Percentiles rank a stretch among this genome's conserved stretches.
Evolutionary conservation across 2,113 vertebrate species (phyloP).

Genomic region (Paratilapia polleni): DNA sequence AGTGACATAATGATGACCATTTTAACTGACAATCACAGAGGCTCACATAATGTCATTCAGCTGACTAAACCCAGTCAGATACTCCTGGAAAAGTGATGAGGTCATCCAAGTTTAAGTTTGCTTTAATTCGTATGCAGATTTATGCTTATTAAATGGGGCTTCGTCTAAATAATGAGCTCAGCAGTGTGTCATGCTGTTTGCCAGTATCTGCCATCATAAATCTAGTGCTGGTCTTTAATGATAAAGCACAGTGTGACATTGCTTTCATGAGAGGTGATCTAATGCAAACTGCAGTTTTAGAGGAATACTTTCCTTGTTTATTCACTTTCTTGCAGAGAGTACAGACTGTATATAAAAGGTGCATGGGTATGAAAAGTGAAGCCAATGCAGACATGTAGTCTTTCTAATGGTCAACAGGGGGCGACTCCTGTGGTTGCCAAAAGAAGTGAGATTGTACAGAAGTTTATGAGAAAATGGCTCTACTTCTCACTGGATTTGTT

Average conservation of each 20-base stretch:
- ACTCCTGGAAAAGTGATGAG: conserved; percentile 40
- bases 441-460: not conserved
- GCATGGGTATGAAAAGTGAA: not conserved
- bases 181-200: conserved; percentile 43
- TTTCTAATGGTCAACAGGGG: not conserved
- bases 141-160: conserved; percentile 49
- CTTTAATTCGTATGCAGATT: conserved; percentile 57
- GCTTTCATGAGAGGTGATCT: conserved; percentile 37
- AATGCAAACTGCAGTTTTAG: conserved; percentile 9
- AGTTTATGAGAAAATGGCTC: not conserved
- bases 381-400: not conserved
- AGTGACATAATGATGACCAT: conserved; percentile 4
- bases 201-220: conserved; percentile 47
- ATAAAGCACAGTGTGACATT: conserved; percentile 16
- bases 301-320: not conserved
- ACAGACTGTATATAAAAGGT: not conserved
- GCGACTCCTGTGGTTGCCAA: not conserved
- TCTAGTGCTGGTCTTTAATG: conserved; percentile 20
- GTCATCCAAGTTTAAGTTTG: conserved; percentile 34
- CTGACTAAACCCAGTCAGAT: conserved; percentile 19
- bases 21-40: conserved; percentile 3
- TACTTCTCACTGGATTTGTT: not conserved
- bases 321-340: not conserved
- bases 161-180: conserved; percentile 57
- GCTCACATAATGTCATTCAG: conserved; percentile 12